These are phyloP conservation scores for Syngnathus acus DNA, from an alignment of 2,797 vertebrate genomes.

Conservation along the genomic window DNA sequence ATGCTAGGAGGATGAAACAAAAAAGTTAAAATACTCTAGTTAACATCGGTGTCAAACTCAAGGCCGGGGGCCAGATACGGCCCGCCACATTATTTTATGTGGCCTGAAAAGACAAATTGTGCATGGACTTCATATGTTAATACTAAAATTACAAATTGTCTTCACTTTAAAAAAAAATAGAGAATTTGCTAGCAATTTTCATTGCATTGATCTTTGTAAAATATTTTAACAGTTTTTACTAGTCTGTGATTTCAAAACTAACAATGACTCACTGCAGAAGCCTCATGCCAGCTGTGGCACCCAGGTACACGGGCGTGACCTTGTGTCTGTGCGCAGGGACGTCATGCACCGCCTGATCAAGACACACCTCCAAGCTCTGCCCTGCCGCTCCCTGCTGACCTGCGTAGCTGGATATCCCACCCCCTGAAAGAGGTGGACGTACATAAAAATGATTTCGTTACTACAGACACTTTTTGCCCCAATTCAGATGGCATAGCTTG, in stretches of 20 bases:
- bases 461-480: too few relatives aligned
- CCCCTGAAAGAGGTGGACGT: constrained; percentile 48
- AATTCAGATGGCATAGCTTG: too few relatives aligned
- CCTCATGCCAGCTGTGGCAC: constrained; percentile 82
- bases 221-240: too few relatives aligned
- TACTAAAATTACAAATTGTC: too few relatives aligned
- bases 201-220: too few relatives aligned
- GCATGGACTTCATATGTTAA: too few relatives aligned
- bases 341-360: constrained; percentile 64
- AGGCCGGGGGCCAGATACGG: too few relatives aligned
- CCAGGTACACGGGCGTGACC: constrained; percentile 74
- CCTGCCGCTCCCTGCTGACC: constrained; percentile 58
- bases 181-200: too few relatives aligned
- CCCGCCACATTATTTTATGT: too few relatives aligned
- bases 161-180: too few relatives aligned
- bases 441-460: too few relatives aligned
- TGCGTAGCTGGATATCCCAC: constrained; percentile 78
- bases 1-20: constrained; percentile 31
- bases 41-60: background rate
- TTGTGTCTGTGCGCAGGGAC: constrained; percentile 68
- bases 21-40: background rate
- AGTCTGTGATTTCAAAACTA: background rate
- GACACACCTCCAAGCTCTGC: constrained; percentile 66
- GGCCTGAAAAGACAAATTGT: too few relatives aligned
- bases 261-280: constrained; percentile 51